phyloP scores from a whole-genome alignment of 53 echinoderm and acorn worm genomes.

The Crossaster papposus region DNA sequence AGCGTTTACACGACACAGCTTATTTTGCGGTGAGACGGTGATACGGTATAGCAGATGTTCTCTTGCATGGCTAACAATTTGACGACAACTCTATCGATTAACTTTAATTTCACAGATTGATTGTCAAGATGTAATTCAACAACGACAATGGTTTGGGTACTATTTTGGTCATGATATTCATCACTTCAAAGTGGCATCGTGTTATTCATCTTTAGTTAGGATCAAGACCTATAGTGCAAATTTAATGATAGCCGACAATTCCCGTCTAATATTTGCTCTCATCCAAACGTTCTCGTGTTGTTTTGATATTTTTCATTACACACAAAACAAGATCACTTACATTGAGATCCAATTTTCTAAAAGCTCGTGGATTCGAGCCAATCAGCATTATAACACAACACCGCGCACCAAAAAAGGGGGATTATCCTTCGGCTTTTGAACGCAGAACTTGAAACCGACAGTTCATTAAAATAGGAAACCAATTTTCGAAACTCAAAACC shows the following conservation, averaged over 20 bases:
- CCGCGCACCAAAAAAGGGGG: neutral
- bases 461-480: constrained; percentile 4
- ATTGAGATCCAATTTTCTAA: neutral
- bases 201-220: neutral
- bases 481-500: neutral
- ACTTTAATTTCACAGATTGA: too few relatives aligned
- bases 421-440: neutral
- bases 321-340: neutral
- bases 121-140: neutral
- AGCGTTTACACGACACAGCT: too few relatives aligned
- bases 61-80: neutral
- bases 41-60: neutral
- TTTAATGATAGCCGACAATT: neutral
- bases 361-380: neutral
- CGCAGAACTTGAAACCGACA: neutral
- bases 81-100: too few relatives aligned
- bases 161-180: neutral
- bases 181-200: neutral
- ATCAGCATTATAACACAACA: neutral
- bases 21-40: neutral
- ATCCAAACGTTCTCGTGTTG: neutral
- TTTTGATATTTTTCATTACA: neutral
- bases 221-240: neutral
- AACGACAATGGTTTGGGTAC: neutral
- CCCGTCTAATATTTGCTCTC: neutral